Conservation (phyloP, 1,140 invertebrate species). For the Drosophila nikananu region DNA sequence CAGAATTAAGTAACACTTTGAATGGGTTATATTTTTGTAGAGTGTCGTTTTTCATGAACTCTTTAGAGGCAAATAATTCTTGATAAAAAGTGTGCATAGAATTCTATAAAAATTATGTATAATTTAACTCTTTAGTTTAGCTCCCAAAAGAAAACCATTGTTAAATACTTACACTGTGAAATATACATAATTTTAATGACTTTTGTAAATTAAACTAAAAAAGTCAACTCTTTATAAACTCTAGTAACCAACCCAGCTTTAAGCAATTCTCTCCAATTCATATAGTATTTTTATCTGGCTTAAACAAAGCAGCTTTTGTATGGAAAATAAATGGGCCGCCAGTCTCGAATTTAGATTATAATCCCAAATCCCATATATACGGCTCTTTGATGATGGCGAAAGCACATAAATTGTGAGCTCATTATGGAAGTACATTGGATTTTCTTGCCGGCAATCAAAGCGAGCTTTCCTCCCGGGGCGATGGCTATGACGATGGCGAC, state of each 20-base stretch:
- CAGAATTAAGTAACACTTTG: neutral
- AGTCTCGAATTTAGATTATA: conserved; percentile 13
- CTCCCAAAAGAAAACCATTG: neutral
- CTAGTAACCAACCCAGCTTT: neutral
- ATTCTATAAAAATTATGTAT: neutral
- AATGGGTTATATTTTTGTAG: neutral
- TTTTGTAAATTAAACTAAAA: neutral
- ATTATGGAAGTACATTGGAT: conserved; percentile 22
- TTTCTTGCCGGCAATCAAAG: neutral
- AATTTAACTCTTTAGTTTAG: neutral
- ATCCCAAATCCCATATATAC: conserved; percentile 9
- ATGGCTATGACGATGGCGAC: neutral
- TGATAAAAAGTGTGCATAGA: neutral
- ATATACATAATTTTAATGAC: neutral
- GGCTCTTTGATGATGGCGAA: conserved; percentile 4
- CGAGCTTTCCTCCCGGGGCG: neutral
- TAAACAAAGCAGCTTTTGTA: conserved; percentile 7
- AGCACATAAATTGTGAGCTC: conserved; percentile 11
- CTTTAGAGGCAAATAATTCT: neutral
- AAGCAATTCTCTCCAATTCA: neutral
- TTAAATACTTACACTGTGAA: too few relatives aligned
- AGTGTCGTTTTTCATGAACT: neutral
- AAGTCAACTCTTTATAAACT: neutral
- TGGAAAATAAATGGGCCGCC: conserved; percentile 5
- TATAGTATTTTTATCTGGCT: neutral